phyloP scores from a whole-genome alignment of 2,113 vertebrate species.

The Zeus faber region DNA sequence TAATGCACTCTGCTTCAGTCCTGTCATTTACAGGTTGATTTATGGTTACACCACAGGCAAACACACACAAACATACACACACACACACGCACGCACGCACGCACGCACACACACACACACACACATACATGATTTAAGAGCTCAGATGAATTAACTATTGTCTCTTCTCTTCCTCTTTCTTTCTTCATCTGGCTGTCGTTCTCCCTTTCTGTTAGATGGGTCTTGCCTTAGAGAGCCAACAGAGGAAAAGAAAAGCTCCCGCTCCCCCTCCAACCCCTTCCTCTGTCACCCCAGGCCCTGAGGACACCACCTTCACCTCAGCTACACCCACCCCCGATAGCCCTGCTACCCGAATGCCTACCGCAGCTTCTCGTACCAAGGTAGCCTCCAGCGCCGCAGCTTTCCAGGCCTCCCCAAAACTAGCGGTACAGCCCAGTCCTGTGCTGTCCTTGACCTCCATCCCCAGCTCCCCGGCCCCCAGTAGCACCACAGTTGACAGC shows the following conservation, averaged over 20 bases:
- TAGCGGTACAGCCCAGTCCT: conserved; percentile 18
- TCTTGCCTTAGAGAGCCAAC: conserved; percentile 75
- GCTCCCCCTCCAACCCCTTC: conserved; percentile 65
- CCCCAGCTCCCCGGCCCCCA: conserved; percentile 68
- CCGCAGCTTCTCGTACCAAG: conserved; percentile 25
- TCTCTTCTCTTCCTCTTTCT: conserved; percentile 6
- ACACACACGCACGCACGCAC: background rate
- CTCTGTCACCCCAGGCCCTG: conserved; percentile 36
- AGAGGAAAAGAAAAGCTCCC: conserved; percentile 90
- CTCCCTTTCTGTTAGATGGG: conserved; percentile 68
- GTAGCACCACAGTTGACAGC: conserved; percentile 44
- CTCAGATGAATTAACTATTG: no score
- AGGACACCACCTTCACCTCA: conserved; percentile 36
- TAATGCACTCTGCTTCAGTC: conserved; percentile 41
- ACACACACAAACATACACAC: background rate
- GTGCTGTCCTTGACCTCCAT: conserved; percentile 61
- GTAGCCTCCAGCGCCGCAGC: background rate
- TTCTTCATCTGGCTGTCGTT: conserved; percentile 15
- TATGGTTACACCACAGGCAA: conserved; percentile 26
- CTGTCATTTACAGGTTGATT: conserved; percentile 45
- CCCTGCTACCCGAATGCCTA: conserved; percentile 19
- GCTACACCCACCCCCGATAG: conserved; percentile 26
- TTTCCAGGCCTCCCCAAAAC: background rate
- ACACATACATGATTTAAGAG: background rate
- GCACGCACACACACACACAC: background rate